Percentiles rank a stretch among this genome's conserved stretches.
phyloP scores from a whole-genome alignment of 2,797 vertebrate genomes.

The Mus minutoides region DNA sequence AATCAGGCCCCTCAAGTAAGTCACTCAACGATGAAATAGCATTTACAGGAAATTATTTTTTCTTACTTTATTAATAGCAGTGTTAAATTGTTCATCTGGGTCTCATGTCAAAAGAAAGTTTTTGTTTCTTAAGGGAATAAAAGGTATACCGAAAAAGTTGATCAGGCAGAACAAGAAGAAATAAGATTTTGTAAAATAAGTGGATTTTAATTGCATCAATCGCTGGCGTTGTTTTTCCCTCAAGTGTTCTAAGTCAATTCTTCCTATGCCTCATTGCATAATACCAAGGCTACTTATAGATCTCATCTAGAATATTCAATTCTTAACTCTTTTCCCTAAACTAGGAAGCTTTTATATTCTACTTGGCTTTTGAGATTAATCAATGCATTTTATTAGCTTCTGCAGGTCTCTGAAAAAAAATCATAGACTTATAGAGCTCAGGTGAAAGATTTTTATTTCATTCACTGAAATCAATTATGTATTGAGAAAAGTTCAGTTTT shows the following conservation, averaged over 20 bases:
- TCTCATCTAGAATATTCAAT: conserved; percentile 18
- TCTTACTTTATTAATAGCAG: conserved; percentile 65
- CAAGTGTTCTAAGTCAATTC: conserved; percentile 38
- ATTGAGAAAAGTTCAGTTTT: neutral
- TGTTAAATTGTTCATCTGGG: conserved; percentile 60
- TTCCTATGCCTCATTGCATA: conserved; percentile 40
- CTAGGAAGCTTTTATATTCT: conserved; percentile 7
- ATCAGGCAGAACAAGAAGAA: conserved; percentile 65
- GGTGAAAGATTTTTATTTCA: neutral
- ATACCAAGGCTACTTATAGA: conserved; percentile 29
- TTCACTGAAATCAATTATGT: neutral
- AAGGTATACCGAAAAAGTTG: conserved; percentile 58
- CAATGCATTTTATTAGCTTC: neutral
- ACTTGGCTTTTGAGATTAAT: neutral
- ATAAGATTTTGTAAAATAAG: conserved; percentile 71
- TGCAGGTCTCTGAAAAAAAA: neutral
- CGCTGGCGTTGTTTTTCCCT: conserved; percentile 48
- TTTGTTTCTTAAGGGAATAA: conserved; percentile 66
- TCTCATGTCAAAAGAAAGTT: conserved; percentile 57
- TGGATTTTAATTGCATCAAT: conserved; percentile 72
- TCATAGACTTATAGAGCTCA: neutral
- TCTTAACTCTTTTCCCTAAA: conserved; percentile 18
- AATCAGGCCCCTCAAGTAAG: conserved; percentile 48
- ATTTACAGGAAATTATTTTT: conserved; percentile 68
- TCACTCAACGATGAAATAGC: conserved; percentile 59